A percentile compares a stretch with the other conserved stretches of the same genome.
phyloP scores from a whole-genome alignment of 2,797 vertebrate species.

The Microctenopoma steveboyesi region DNA sequence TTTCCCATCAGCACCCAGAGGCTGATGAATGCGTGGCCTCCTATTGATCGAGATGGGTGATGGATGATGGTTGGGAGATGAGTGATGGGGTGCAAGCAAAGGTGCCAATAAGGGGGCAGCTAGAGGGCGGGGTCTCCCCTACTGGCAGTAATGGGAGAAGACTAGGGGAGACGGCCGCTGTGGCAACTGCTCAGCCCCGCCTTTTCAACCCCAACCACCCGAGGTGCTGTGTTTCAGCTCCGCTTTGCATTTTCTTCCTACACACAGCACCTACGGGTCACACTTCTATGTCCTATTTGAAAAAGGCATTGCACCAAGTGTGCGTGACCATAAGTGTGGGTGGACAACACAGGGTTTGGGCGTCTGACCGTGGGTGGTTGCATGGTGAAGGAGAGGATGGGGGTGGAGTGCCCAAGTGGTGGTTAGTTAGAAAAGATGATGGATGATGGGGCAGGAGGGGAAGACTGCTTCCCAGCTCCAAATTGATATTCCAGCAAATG shows the following conservation, averaged over 20 bases:
- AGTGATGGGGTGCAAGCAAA: slow-evolving; percentile 89
- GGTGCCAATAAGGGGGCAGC: slow-evolving; percentile 87
- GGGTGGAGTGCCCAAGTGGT: slow-evolving; percentile 62
- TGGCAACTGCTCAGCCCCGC: slow-evolving; percentile 61
- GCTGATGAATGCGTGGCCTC: slow-evolving; percentile 89
- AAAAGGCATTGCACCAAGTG: slow-evolving; percentile 10
- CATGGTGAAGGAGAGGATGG: slow-evolving; percentile 13
- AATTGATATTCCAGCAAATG: slow-evolving; percentile 99
- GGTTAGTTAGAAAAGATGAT: slow-evolving; percentile 91
- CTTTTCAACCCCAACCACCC: slow-evolving; percentile 40
- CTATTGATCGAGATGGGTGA: slow-evolving; percentile 91
- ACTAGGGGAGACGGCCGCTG: slow-evolving; percentile 74
- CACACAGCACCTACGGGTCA: slow-evolving; percentile 46
- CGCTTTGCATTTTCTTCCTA: slow-evolving; percentile 67
- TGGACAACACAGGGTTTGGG: slow-evolving; percentile 35
- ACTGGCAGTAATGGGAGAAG: slow-evolving; percentile 86
- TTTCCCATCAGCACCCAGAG: slow-evolving; percentile 74
- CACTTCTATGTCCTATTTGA: slow-evolving; percentile 18
- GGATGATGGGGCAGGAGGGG: slow-evolving; percentile 95
- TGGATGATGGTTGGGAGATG: slow-evolving; percentile 89
- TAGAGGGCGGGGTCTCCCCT: slow-evolving; percentile 81
- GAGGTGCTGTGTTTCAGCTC: slow-evolving; percentile 36
- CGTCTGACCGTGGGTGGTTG: slow-evolving; percentile 50
- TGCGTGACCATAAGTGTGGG: slow-evolving; percentile 35
- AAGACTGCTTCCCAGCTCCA: slow-evolving; percentile 90